Evolutionary conservation across 1,140 invertebrate species (phyloP), one percentile per base, ranked within the genome.

Genomic region (Vanessa atalanta): DNA sequence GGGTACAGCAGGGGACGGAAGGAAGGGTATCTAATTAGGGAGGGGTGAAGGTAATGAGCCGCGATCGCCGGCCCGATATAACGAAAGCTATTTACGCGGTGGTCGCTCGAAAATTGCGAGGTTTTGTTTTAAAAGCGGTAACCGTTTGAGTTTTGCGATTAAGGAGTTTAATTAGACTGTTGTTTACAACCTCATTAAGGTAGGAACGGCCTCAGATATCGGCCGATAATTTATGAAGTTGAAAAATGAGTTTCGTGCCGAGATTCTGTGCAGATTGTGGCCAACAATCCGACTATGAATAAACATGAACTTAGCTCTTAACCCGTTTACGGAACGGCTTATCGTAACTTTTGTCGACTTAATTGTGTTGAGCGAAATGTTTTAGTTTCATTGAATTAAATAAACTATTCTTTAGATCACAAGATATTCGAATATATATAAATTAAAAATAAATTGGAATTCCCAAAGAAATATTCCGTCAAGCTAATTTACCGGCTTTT

Each of bases 111-210:
- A 90, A 91, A 91, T 91, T 88, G 90, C 88, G 85, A 88, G 88
- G 87, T 90, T 90, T 92, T 90, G 88, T 92, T 91, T 91, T 90
- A 90, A 91, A 91, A 90, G 89, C 90, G 87, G 88, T 90, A 88
- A 89, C 90, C 88, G 88, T 91, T 92, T 92, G 89, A 92, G 90
- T 92, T 90, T 91, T 86, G 89, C 89, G 90, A 92, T 92, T 91
- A 92, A 92, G 89, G 89, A 92, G 89, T 92, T 92, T 91, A 92
- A 92, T 92, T 91, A 92, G 88, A 89, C 87, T 84, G 88, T 92
- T 92, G 88, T 92, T 92, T 92, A 92, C 89, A 92, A 91, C 88
- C 90, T 91, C 90, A 90, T 92, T 92, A 92, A 84, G 82, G 86
- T 82, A 83, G 81, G 83, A 83, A 85, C 81, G 83, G 83, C 82